These are phyloP conservation scores for Lobophora halterata DNA, from an alignment of 2,888 invertebrate species.

Conservation along the genomic window DNA sequence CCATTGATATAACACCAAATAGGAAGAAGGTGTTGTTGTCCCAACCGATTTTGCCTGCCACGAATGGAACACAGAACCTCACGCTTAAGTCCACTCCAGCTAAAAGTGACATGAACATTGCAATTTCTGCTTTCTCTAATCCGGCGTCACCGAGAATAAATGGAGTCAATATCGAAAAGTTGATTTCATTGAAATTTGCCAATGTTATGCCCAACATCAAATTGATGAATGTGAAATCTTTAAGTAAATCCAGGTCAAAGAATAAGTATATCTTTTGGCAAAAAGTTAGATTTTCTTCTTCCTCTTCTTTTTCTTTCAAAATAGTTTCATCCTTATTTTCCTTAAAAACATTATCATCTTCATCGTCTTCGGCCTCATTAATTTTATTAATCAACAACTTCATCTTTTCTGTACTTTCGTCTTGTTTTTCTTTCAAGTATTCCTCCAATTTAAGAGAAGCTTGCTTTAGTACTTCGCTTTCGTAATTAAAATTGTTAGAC, in stretches of 20 bases:
- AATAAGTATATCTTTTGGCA: constrained; percentile 82
- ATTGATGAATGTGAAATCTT: constrained; percentile 85
- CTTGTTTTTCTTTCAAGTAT: constrained; percentile 68
- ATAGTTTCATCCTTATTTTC: constrained; percentile 34
- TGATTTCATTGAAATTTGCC: constrained; percentile 86
- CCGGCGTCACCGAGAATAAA: constrained; percentile 86
- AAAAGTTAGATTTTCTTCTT: constrained; percentile 57
- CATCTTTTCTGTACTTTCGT: constrained; percentile 47
- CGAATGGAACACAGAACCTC: constrained; percentile 84
- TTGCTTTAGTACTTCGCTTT: constrained; percentile 80
- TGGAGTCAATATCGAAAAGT: constrained; percentile 87
- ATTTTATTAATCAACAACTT: constrained; percentile 53
- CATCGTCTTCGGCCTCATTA: constrained; percentile 53
- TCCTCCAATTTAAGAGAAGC: constrained; percentile 77
- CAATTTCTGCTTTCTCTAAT: constrained; percentile 81
- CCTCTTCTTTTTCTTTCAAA: constrained; percentile 39
- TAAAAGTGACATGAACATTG: constrained; percentile 85
- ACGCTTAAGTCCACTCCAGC: constrained; percentile 84
- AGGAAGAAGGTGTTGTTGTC: constrained; percentile 86
- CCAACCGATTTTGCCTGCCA: constrained; percentile 86
- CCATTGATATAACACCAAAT: constrained; percentile 84
- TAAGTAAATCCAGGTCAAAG: constrained; percentile 85
- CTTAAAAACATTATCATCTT: constrained; percentile 53
- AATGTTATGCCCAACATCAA: constrained; percentile 86
- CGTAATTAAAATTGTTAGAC: constrained; percentile 81